These are phyloP conservation scores for Heteromurus nitidus DNA, from an alignment of 2,888 invertebrate genomes.

Conservation along the genomic window DNA sequence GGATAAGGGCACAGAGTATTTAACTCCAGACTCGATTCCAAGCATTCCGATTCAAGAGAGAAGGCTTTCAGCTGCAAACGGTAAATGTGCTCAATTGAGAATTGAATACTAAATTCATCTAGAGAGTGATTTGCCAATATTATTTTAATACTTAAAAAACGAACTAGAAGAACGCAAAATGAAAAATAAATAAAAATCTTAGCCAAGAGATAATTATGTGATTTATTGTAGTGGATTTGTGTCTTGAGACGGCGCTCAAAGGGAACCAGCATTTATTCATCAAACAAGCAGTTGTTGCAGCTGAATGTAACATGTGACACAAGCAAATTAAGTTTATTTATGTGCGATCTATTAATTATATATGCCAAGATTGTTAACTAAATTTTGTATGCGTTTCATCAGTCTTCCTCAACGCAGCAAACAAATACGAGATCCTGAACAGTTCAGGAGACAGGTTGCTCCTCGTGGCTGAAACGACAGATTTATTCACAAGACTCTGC, in stretches of 20 bases:
- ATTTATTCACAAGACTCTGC: conserved; percentile 63
- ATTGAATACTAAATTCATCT: too few species aligned
- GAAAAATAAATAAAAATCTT: too few species aligned
- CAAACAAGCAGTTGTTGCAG: conserved; percentile 65
- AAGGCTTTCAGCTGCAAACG: conserved; percentile 53
- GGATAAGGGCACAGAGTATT: conserved; percentile 35
- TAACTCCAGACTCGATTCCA: conserved; percentile 53
- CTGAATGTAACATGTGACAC: conserved; percentile 60
- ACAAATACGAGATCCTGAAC: conserved; percentile 67
- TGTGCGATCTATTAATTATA: background rate
- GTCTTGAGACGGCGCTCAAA: conserved; percentile 46
- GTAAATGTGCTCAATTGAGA: too few species aligned
- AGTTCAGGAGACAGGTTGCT: conserved; percentile 64
- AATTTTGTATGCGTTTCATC: background rate
- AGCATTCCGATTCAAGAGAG: conserved; percentile 54
- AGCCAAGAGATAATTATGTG: too few species aligned
- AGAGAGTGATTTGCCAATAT: too few species aligned
- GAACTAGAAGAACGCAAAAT: too few species aligned
- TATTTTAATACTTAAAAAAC: too few species aligned
- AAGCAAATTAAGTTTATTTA: background rate
- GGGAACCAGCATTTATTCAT: conserved; percentile 68
- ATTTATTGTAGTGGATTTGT: conserved; percentile 38
- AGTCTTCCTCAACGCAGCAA: conserved; percentile 69
- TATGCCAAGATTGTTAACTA: conserved; percentile 7
- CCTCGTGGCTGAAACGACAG: conserved; percentile 65